phyloP scores from a whole-genome alignment of 2,113 vertebrate species.

The Marmota monax region DNA sequence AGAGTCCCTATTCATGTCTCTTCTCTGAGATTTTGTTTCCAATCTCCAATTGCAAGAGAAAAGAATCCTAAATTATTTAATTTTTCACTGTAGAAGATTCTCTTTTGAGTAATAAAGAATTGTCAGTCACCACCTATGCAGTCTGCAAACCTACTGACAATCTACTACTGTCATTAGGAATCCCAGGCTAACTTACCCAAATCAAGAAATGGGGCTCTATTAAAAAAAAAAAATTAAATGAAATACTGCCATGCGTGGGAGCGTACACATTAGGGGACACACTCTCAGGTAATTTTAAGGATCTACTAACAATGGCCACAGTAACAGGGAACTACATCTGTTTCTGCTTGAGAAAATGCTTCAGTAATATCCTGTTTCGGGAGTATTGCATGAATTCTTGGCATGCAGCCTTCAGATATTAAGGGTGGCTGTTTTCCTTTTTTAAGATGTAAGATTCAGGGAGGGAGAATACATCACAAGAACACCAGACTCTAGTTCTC shows the following conservation, averaged over 20 bases:
- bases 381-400: constrained; percentile 56
- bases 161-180: constrained; percentile 55
- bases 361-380: constrained; percentile 72
- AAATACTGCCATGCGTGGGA: not conserved
- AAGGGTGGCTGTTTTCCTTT: constrained; percentile 57
- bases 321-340: constrained; percentile 60
- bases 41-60: constrained; percentile 34
- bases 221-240: not conserved
- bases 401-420: constrained; percentile 59
- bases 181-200: constrained; percentile 18
- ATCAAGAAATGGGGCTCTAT: not conserved
- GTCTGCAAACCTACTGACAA: constrained; percentile 18
- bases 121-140: constrained; percentile 56
- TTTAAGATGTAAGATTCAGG: constrained; percentile 36
- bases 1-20: not conserved
- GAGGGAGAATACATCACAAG: not conserved
- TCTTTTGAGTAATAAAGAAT: constrained; percentile 61
- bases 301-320: constrained; percentile 42
- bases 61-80: constrained; percentile 45
- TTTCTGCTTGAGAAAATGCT: constrained; percentile 74
- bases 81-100: constrained; percentile 56
- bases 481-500: not conserved
- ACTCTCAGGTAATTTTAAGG: constrained; percentile 59
- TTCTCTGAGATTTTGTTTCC: constrained; percentile 44
- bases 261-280: not conserved